phyloP scores from a whole-genome alignment of 2,113 vertebrate species.

The Caranx ignobilis region DNA sequence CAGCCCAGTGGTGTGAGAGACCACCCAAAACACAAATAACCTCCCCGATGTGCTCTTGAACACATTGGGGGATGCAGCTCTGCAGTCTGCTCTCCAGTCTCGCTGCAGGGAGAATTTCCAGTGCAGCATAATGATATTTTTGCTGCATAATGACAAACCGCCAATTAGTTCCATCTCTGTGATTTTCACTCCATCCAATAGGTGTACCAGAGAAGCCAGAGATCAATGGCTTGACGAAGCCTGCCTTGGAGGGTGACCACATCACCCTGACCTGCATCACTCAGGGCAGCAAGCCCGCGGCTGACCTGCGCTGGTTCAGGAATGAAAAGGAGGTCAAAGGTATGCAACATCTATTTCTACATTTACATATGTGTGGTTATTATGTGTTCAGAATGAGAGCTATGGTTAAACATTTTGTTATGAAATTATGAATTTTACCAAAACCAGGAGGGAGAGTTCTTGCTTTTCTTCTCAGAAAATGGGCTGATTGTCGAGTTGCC shows the following conservation, averaged over 20 bases:
- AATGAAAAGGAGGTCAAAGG: constrained; percentile 98
- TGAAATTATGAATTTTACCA: background rate
- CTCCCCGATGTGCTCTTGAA: constrained; percentile 5
- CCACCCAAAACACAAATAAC: background rate
- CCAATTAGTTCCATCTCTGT: constrained; percentile 36
- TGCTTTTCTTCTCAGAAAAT: background rate
- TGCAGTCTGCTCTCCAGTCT: constrained; percentile 36
- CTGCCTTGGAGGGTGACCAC: constrained; percentile 94
- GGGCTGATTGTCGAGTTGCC: background rate
- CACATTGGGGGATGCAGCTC: constrained; percentile 22
- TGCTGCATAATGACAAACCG: constrained; percentile 54
- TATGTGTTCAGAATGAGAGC: background rate
- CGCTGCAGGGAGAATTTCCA: constrained; percentile 50
- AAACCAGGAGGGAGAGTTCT: too few species aligned
- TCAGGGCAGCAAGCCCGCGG: constrained; percentile 96
- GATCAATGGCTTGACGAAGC: constrained; percentile 94
- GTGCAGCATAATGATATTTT: constrained; percentile 38
- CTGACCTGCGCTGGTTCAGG: constrained; percentile 98
- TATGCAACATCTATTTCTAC: constrained; percentile 62
- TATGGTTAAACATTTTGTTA: background rate
- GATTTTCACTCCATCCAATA: constrained; percentile 70
- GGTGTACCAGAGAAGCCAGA: constrained; percentile 97
- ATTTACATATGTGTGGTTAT: background rate
- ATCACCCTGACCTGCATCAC: constrained; percentile 98
- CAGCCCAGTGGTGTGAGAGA: background rate